phyloP scores from a whole-genome alignment of 2,113 vertebrate genomes.

The Oncorhynchus nerka region DNA sequence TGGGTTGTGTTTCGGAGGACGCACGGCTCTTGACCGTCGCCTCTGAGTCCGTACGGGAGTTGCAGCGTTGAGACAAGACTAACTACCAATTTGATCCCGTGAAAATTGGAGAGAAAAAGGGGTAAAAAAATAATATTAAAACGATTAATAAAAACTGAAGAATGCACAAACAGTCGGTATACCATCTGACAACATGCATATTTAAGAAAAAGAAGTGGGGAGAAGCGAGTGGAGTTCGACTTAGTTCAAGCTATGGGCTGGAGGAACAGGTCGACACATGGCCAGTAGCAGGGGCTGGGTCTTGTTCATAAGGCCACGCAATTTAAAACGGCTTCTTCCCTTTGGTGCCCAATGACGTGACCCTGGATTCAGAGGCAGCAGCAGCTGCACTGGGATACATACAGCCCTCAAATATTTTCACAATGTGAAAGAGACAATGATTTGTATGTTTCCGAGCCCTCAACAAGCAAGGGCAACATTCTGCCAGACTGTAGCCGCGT shows the following conservation, averaged over 20 bases:
- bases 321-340: too few species aligned
- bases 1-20: too few species aligned
- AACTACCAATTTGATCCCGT: too few species aligned
- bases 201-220: not conserved
- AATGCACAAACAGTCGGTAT: conserved; percentile 9
- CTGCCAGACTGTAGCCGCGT: conserved; percentile 42
- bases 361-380: not conserved
- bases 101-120: too few species aligned
- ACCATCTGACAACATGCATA: not conserved
- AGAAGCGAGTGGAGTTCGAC: not conserved
- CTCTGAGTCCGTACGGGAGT: too few species aligned
- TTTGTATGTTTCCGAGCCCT: not conserved
- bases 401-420: not conserved
- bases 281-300: not conserved
- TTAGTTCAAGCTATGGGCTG: not conserved
- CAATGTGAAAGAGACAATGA: too few species aligned
- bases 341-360: too few species aligned
- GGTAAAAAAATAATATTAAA: too few species aligned
- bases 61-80: too few species aligned
- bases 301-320: too few species aligned
- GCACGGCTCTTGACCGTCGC: too few species aligned
- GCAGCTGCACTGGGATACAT: conserved; percentile 4
- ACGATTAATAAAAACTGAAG: not conserved
- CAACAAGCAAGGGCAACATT: conserved; percentile 49
- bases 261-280: not conserved